Evolutionary conservation across 2,888 invertebrate species (phyloP), one percentile per base, ranked within the genome.

Genomic region (Syrphus vitripennis): DNA sequence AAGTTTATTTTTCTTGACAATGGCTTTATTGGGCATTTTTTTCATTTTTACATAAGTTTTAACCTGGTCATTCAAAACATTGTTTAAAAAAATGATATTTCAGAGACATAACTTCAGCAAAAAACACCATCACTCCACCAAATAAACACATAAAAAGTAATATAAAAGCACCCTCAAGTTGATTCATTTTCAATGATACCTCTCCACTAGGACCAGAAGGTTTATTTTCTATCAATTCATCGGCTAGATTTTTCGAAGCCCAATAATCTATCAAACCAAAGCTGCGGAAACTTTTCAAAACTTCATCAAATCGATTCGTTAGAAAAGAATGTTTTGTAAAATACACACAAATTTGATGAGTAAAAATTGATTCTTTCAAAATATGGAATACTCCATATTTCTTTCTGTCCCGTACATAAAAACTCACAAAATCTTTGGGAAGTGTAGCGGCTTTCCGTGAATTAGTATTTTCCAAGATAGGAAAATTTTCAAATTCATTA

Each of bases 291-390:
- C 61, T 74, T 53, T 42, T 29, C 12, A 89, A 42, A 26, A 88
- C 29, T n/a, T 48, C 24, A 84, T 88, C 31, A 45, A 89, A 79
- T 0, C 61, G n/a, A 1, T 2, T 16, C 2, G 65, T 55, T 21
- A 88, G 57, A 67, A 75, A 88, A 0, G 89, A 89, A 63, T 89
- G 89, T 29, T 89, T 89, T 0, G 86, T 83, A 42, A 87, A 87
- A 72, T 88, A 88, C 2, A 55, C 21, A 24, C 87, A 88, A 12
- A 88, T 42, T 12, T 88, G 88, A 24, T 88, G 88, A 0, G 70
- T 12, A 57, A 88, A 88, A n/a, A 89, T 61, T 2, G 79, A 57
- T 29, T 88, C 88, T 6, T 42, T 45, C 26, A 88, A 45, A 7
- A 88, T 76, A 48, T 88, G 87, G 29, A 88, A 88, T 7, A 83